Evolutionary conservation across 1,140 invertebrate genomes (phyloP).

Genomic region (Bombus balteatus): DNA sequence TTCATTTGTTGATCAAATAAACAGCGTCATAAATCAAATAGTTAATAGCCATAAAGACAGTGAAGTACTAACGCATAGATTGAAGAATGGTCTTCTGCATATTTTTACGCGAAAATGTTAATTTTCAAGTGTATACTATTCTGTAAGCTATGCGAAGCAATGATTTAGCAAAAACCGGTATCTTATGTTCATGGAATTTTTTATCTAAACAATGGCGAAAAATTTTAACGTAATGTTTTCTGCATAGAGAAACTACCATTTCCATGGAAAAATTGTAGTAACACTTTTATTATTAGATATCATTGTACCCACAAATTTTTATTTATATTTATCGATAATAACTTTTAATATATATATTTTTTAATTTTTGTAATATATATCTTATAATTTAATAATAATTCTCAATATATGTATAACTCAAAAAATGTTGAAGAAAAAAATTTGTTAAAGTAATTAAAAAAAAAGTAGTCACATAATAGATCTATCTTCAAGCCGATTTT

Average conservation of each 20-base stretch:
- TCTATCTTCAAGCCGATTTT: background rate
- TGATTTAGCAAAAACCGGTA: background rate
- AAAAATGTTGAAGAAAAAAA: no score
- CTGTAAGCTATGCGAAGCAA: background rate
- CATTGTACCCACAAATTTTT: no score
- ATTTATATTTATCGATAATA: background rate
- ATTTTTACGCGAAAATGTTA: background rate
- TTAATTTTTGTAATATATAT: no score
- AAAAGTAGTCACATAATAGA: no score
- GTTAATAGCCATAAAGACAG: background rate
- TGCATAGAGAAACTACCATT: background rate
- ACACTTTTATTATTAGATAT: background rate
- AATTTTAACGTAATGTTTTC: background rate
- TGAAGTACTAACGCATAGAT: background rate
- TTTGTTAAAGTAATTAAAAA: no score
- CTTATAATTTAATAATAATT: no score
- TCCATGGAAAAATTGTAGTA: no score
- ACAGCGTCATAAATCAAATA: background rate
- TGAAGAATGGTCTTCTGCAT: background rate
- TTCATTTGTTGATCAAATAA: background rate
- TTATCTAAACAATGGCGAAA: background rate
- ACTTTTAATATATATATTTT: background rate
- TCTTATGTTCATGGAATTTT: background rate
- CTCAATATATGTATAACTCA: no score
- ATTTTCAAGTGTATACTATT: background rate